Percentiles rank a stretch among this genome's conserved stretches.
Conservation (phyloP, 2,113 vertebrate species). For the Corythaixoides concolor region DNA sequence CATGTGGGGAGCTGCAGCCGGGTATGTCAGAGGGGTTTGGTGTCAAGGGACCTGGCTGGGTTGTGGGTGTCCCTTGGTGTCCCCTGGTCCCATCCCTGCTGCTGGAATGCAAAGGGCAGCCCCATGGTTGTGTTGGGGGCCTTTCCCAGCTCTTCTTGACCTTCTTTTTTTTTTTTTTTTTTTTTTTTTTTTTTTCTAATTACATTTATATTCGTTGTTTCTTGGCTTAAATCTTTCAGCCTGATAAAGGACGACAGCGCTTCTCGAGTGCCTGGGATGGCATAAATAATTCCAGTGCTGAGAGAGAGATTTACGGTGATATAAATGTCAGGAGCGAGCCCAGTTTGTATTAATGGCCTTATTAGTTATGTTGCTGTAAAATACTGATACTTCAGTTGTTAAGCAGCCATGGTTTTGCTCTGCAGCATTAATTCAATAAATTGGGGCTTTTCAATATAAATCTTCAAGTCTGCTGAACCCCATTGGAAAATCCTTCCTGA, state of each 20-base stretch:
- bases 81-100: background rate
- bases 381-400: constrained; percentile 71
- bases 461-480: constrained; percentile 55
- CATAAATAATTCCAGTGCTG: constrained; percentile 68
- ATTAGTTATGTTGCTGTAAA: constrained; percentile 81
- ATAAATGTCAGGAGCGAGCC: constrained; percentile 72
- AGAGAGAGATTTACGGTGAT: constrained; percentile 73
- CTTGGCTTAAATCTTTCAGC: constrained; percentile 31
- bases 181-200: background rate
- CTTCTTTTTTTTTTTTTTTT: background rate
- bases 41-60: background rate
- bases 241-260: constrained; percentile 45
- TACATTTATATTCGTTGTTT: background rate
- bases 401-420: constrained; percentile 68
- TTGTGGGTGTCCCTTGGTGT: background rate
- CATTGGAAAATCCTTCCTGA: constrained; percentile 60
- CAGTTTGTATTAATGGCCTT: constrained; percentile 80
- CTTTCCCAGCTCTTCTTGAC: background rate
- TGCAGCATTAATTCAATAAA: constrained; percentile 73
- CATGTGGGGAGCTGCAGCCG: background rate
- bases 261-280: constrained; percentile 18
- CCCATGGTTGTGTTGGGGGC: rapidly evolving
- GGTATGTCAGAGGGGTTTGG: rapidly evolving
- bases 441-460: constrained; percentile 62
- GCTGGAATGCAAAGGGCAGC: background rate